Evolutionary conservation across 1,140 invertebrate species (phyloP), one percentile per base, ranked within the genome.

Genomic region (Helicoverpa zea): DNA sequence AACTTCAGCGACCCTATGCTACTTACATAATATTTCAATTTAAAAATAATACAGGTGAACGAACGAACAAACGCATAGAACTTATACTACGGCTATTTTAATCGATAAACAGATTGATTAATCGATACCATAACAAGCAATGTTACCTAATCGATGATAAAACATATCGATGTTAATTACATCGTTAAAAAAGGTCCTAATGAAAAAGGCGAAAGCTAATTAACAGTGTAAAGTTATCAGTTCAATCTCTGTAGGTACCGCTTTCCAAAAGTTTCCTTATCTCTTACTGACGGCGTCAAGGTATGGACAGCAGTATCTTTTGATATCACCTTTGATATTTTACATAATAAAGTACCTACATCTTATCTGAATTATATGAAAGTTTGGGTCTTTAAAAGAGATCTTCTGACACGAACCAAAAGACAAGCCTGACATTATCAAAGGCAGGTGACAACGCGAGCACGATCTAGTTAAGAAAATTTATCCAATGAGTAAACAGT

Each of bases 81-180:
- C 11, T 66, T 3, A 29, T 35, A 30, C 23, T 61, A 30, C 23
- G 13, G 49, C 54, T 43, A 56, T 18, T 43, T 49, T 58, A 63
- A 76, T 76, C 58, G 47, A 76, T 76, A 52, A 47, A 11, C 16
- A 16, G 47, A 51, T 76, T 76, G 59, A 76, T 76, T 23, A 47
- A 76, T 76, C 58, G 58, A 51, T 51, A 51, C 54, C 43, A 59
- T 47, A 43, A 30, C 18, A 63, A 63, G 54, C 52, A 63, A 64
- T 47, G 75, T 56, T 77, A 77, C 49, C 14, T 77, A 77, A 77
- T 77, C 75, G 61, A 35, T 76, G 59, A 76, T 64, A 63, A 66
- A 77, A 66, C 56, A 75, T 35, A 77, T 54, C 59, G 75, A 77
- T 51, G 47, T 64, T 77, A 77, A 77, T 77, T 54, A 77, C 56